Percentiles rank a stretch among this genome's conserved stretches.
Conservation (phyloP, 2,113 vertebrate species). For the Lates calcarifer region DNA sequence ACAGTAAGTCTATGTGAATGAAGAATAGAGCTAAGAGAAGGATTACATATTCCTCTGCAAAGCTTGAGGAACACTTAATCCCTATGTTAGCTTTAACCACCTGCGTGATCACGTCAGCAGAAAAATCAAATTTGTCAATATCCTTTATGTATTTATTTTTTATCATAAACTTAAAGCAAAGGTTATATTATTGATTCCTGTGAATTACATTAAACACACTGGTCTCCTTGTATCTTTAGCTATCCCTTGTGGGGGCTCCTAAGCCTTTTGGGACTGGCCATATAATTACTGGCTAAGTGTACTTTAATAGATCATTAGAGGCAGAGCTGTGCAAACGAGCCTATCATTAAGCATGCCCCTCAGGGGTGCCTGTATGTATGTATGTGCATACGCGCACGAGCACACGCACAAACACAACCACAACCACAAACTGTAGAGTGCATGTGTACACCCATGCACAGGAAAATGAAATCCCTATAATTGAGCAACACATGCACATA, state of each 20-base stretch:
- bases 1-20: background rate
- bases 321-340: slow-evolving; percentile 72
- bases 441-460: slow-evolving; percentile 32
- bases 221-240: slow-evolving; percentile 35
- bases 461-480: slow-evolving; percentile 39
- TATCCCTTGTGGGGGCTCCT: slow-evolving; percentile 44
- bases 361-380: slow-evolving; percentile 53
- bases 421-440: slow-evolving; percentile 13
- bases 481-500: slow-evolving; percentile 54
- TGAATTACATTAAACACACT: slow-evolving; percentile 22
- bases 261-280: slow-evolving; percentile 68
- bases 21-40: background rate
- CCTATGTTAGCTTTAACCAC: slow-evolving; percentile 10
- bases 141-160: background rate
- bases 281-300: slow-evolving; percentile 80
- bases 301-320: slow-evolving; percentile 82
- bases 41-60: slow-evolving; percentile 29
- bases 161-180: slow-evolving; percentile 27
- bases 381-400: background rate
- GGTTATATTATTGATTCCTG: slow-evolving; percentile 31
- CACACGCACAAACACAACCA: slow-evolving; percentile 6
- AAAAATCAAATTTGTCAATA: slow-evolving; percentile 9
- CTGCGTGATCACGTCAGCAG: background rate
- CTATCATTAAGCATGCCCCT: slow-evolving; percentile 75
- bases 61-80: slow-evolving; percentile 33